Conservation (phyloP, 2,797 vertebrate genomes). For the Sandelia bainsii region DNA sequence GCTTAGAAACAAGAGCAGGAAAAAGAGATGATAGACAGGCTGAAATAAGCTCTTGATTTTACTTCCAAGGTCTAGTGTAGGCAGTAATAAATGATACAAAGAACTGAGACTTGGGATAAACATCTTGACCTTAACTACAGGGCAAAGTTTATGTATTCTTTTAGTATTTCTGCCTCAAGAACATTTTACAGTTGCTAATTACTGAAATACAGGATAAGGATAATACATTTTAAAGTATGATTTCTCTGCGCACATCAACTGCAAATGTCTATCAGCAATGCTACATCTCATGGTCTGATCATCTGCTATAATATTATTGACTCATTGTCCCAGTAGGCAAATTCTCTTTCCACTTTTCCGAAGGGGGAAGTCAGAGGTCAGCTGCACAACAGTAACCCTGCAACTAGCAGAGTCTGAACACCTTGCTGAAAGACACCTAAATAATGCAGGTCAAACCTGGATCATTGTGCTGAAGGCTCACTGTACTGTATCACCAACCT, state of each 20-base stretch:
- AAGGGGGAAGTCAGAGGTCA: constrained; percentile 14
- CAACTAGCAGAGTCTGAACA: constrained; percentile 1
- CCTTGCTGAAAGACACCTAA: background rate
- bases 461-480: background rate
- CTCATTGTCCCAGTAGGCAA: constrained; percentile 17
- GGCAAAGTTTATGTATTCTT: constrained; percentile 25
- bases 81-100: constrained; percentile 25
- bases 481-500: constrained; percentile 69
- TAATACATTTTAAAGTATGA: background rate
- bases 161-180: constrained; percentile 16
- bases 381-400: constrained; percentile 3
- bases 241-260: constrained; percentile 22
- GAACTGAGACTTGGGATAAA: constrained; percentile 24
- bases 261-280: constrained; percentile 17
- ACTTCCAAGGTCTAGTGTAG: constrained; percentile 19
- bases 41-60: constrained; percentile 46
- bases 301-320: constrained; percentile 12
- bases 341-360: constrained; percentile 25
- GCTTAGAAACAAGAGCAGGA: constrained; percentile 69
- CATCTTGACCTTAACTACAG: constrained; percentile 16
- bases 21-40: constrained; percentile 65
- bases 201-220: constrained; percentile 14
- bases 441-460: background rate
- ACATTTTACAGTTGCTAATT: constrained; percentile 26
- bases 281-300: constrained; percentile 19